Conservation (phyloP, 2,113 vertebrate species). For the Nycticryphes semicollaris region DNA sequence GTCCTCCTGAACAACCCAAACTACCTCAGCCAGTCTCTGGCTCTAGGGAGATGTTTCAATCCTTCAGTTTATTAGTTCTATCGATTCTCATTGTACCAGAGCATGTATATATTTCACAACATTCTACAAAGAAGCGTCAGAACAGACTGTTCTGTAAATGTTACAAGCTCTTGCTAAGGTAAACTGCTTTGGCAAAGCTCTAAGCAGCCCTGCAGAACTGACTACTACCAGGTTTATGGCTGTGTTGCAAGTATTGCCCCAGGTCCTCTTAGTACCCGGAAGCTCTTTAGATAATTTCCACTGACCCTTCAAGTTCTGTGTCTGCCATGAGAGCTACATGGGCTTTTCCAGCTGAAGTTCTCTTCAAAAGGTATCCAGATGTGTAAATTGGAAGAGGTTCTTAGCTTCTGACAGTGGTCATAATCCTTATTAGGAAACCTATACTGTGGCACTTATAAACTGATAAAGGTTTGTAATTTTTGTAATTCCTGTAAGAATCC, state of each 20-base stretch:
- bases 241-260: neutral
- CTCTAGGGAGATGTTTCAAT: neutral
- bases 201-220: neutral
- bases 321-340: neutral
- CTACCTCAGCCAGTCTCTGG: neutral
- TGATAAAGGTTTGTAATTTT: neutral
- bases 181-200: neutral
- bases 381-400: neutral
- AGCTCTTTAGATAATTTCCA: neutral
- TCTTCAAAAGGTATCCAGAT: neutral
- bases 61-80: neutral
- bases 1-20: neutral
- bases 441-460: neutral
- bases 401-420: neutral
- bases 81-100: neutral
- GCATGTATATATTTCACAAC: neutral
- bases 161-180: neutral
- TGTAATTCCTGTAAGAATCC: neutral
- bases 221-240: neutral
- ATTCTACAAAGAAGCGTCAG: neutral
- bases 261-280: neutral
- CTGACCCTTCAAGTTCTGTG: neutral
- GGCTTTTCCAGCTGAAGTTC: neutral
- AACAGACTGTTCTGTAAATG: neutral
- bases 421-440: neutral